Base-by-base conservation (phyloP, 2,797 vertebrate species). In the Falco peregrinus region DNA sequence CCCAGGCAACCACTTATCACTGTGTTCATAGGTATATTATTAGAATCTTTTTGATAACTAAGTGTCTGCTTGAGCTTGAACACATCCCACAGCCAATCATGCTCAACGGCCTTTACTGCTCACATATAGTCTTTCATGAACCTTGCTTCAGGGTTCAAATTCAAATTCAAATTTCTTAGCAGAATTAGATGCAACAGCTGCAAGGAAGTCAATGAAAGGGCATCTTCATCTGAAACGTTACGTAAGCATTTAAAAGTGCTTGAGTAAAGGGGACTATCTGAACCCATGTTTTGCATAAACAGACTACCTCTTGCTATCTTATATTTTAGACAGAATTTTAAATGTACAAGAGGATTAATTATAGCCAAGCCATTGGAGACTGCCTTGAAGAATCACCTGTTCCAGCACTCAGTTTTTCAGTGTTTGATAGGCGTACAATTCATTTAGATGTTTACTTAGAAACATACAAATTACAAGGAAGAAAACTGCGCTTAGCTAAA, bases 131-230 rank as follows among this genome's bases (percentile, higher is more conserved):
- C 91, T 94, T 92, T 90, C 85, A 93, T 12, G 31, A 90, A 57
- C 90, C 73, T 48, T 26, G 17, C 35, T 95, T 64, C 92, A 85
- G 91, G 92, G 56, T 18, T 96, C 86, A 96, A 95, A 91, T 97
- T 93, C 84, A 96, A 80, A 74, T 80, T 84, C 82, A 96, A 97
- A 96, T 94, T 80, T 93, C 84, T 82, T 39, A 37, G 89, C 85
- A 80, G 84, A 96, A 95, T 96, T 67, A 96, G 92, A 65, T n/a
- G 25, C 92, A 94, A 81, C 87, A 96, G 96, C 90, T 93, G 95
- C 85, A 56, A 94, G 45, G 64, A 85, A 92, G 94, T 70, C 64
- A 89, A 84, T 50, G 78, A 96, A 93, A 85, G 59, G 87, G 43
- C 61, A 90, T 73, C 87, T 71, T 73, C 74, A 59, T 31, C 89